phyloP scores from a whole-genome alignment of 1,140 invertebrate species.

The Eufriesea mexicana region DNA sequence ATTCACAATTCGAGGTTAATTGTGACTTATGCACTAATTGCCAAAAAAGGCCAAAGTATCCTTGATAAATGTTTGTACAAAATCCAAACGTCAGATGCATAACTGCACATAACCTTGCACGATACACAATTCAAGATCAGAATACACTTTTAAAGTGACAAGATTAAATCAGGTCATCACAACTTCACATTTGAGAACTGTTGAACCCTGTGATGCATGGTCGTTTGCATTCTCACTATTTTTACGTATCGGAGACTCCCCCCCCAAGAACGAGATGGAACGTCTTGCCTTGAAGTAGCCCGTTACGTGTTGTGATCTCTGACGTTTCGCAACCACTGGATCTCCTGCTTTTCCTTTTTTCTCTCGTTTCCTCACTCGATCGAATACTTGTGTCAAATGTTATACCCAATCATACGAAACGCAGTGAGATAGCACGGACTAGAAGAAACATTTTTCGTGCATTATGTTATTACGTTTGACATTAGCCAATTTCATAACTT shows the following conservation, averaged over 20 bases:
- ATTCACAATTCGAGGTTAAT: conserved; percentile 17
- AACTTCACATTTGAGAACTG: conserved; percentile 10
- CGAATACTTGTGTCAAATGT: conserved; percentile 16
- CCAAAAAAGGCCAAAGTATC: conserved; percentile 25
- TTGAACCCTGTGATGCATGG: conserved; percentile 1
- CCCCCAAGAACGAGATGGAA: conserved; percentile 21
- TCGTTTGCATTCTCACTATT: conserved; percentile 39
- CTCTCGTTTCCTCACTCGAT: conserved; percentile 1
- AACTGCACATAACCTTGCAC: conserved; percentile 61
- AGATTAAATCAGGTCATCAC: conserved; percentile 50
- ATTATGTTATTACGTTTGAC: conserved; percentile 50
- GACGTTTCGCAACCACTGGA: conserved; percentile 72
- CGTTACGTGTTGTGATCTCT: conserved; percentile 57
- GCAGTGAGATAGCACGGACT: conserved; percentile 13
- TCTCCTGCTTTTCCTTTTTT: conserved; percentile 16
- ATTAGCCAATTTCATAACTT: conserved; percentile 54
- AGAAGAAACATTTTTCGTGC: conserved; percentile 49
- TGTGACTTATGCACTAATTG: conserved; percentile 25
- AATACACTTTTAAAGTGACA: conserved; percentile 32
- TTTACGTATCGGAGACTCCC: conserved; percentile 10
- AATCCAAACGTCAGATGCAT: conserved; percentile 55
- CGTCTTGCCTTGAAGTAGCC: conserved; percentile 55
- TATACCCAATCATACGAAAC: conserved; percentile 31
- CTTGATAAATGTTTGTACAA: conserved; percentile 16
- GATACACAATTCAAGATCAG: conserved; percentile 24